phyloP scores from a whole-genome alignment of 2,113 vertebrate species.

The Trachemys scripta region DNA sequence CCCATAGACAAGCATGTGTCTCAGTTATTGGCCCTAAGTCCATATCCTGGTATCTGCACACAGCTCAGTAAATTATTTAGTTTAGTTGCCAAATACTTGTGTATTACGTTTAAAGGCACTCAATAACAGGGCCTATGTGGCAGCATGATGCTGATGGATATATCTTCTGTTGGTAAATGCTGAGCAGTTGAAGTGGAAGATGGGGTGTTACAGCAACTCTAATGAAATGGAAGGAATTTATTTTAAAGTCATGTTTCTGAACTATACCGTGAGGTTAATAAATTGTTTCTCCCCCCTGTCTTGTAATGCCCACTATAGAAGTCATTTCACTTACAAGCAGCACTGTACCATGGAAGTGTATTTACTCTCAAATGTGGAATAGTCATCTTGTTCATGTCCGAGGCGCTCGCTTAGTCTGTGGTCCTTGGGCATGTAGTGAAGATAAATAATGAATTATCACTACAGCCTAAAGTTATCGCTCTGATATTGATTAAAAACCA shows the following conservation, averaged over 20 bases:
- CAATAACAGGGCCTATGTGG: not conserved
- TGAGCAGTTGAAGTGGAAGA: fast-evolving
- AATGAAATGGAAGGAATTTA: not conserved
- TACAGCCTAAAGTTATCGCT: not conserved
- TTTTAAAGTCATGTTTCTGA: not conserved
- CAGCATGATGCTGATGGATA: not conserved
- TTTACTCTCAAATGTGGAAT: not conserved
- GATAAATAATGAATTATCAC: not conserved
- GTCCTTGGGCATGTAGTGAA: not conserved
- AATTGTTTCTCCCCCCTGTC: not conserved
- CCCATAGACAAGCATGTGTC: not conserved
- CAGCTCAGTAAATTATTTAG: not conserved
- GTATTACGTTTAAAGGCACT: constrained; percentile 8
- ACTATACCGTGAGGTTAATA: not conserved
- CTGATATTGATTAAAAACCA: not conserved
- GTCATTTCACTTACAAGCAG: not conserved
- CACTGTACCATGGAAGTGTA: not conserved
- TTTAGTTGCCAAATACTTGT: not conserved
- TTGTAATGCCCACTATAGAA: not conserved
- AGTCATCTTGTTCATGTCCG: not conserved
- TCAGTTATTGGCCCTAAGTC: not conserved
- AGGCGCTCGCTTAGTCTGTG: not conserved
- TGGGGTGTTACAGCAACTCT: not conserved
- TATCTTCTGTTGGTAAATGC: not conserved
- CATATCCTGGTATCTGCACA: fast-evolving